phyloP scores from a whole-genome alignment of 2,113 vertebrate genomes.

The Anoplopoma fimbria region DNA sequence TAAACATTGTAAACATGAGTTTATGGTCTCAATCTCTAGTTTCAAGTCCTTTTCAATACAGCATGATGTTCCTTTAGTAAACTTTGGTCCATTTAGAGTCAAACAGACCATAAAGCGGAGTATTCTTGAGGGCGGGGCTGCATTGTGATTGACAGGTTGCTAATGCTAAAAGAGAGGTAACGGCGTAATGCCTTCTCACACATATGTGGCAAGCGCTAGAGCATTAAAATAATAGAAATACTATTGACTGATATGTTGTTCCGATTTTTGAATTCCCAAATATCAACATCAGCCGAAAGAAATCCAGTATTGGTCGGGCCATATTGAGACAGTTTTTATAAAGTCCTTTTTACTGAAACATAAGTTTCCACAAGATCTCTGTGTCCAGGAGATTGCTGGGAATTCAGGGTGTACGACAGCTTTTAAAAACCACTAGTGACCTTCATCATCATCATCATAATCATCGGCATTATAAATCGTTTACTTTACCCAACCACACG shows the following conservation, averaged over 20 bases:
- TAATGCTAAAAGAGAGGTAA: too few relatives aligned
- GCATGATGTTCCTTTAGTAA: too few relatives aligned
- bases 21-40: too few relatives aligned
- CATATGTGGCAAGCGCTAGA: too few relatives aligned
- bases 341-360: neutral
- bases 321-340: neutral
- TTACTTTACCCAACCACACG: slow-evolving; percentile 97
- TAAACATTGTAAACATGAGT: too few relatives aligned
- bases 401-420: slow-evolving; percentile 85
- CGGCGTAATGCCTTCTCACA: too few relatives aligned
- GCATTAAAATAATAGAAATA: too few relatives aligned
- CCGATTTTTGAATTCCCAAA: neutral
- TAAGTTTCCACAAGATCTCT: neutral
- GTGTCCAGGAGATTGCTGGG: slow-evolving; percentile 35
- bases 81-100: too few relatives aligned
- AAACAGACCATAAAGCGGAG: too few relatives aligned
- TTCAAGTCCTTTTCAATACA: too few relatives aligned
- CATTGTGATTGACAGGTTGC: too few relatives aligned
- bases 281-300: neutral
- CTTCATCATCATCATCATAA: slow-evolving; percentile 84
- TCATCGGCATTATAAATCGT: slow-evolving; percentile 67
- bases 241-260: neutral
- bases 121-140: too few relatives aligned
- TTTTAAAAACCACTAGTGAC: slow-evolving; percentile 82
- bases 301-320: neutral